A percentile compares a stretch with the other conserved stretches of the same genome.
These are phyloP conservation scores for Plagodis dolabraria DNA, from an alignment of 2,888 invertebrate species.

Conservation along the genomic window DNA sequence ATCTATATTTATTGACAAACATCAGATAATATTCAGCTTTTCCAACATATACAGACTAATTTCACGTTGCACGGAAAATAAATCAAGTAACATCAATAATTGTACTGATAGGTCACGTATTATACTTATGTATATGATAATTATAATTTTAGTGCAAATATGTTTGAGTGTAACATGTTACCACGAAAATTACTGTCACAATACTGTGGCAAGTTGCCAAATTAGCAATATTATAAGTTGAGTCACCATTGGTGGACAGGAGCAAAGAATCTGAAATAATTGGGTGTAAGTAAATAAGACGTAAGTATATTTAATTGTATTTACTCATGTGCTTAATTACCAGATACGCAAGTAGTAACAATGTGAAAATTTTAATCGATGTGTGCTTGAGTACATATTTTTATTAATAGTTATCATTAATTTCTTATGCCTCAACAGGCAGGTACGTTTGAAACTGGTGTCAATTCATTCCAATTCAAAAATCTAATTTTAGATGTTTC, in stretches of 20 bases:
- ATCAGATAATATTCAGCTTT: slow-evolving; percentile 29
- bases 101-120: slow-evolving; percentile 34
- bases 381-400: no score
- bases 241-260: slow-evolving; percentile 17
- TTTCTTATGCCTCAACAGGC: no score
- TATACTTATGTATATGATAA: slow-evolving; percentile 30
- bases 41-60: slow-evolving; percentile 20
- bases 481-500: no score
- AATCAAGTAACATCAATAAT: slow-evolving; percentile 30
- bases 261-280: slow-evolving; percentile 5
- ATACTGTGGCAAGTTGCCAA: slow-evolving; percentile 14
- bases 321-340: background rate
- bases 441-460: no score
- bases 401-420: no score
- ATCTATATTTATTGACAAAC: slow-evolving; percentile 44
- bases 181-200: background rate
- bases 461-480: no score
- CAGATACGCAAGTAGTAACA: no score
- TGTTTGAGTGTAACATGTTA: background rate
- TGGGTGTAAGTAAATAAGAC: background rate
- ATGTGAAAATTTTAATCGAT: no score
- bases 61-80: slow-evolving; percentile 22
- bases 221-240: slow-evolving; percentile 15
- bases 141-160: slow-evolving; percentile 13
- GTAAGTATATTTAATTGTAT: background rate